Conservation (phyloP, 2,888 invertebrate genomes). For the Macropis europaea region DNA sequence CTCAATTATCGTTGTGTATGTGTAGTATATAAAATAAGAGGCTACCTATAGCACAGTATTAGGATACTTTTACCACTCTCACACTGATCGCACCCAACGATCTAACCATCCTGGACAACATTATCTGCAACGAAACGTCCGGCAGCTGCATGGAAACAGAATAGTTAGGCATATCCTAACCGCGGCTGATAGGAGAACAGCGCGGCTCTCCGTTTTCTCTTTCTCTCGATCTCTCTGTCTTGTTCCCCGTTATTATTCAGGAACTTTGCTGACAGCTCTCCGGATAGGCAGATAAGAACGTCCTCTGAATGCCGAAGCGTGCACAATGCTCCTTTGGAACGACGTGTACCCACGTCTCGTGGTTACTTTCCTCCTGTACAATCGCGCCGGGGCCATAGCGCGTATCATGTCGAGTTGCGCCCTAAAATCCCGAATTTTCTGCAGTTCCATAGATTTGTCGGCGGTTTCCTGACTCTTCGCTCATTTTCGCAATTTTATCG, state of each 20-base stretch:
- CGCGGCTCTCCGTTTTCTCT: conserved; percentile 55
- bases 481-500: background rate
- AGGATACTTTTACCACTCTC: conserved; percentile 47
- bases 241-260: conserved; percentile 78
- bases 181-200: conserved; percentile 73
- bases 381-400: conserved; percentile 35
- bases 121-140: conserved; percentile 77
- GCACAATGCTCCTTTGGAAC: conserved; percentile 74
- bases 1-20: too few relatives aligned
- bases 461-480: background rate
- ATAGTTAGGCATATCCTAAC: conserved; percentile 78
- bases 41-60: too few relatives aligned
- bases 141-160: conserved; percentile 74
- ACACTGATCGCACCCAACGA: conserved; percentile 58
- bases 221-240: conserved; percentile 52
- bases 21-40: background rate
- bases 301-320: conserved; percentile 78
- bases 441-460: conserved; percentile 29
- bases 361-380: conserved; percentile 51
- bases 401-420: background rate
- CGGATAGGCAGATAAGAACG: conserved; percentile 80
- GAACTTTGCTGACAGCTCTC: conserved; percentile 80
- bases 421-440: conserved; percentile 31
- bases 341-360: conserved; percentile 62
- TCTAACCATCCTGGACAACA: conserved; percentile 68